Evolutionary conservation across 2,888 invertebrate genomes (phyloP), one percentile per base, ranked within the genome.

Genomic region (Ochropleura plecta): DNA sequence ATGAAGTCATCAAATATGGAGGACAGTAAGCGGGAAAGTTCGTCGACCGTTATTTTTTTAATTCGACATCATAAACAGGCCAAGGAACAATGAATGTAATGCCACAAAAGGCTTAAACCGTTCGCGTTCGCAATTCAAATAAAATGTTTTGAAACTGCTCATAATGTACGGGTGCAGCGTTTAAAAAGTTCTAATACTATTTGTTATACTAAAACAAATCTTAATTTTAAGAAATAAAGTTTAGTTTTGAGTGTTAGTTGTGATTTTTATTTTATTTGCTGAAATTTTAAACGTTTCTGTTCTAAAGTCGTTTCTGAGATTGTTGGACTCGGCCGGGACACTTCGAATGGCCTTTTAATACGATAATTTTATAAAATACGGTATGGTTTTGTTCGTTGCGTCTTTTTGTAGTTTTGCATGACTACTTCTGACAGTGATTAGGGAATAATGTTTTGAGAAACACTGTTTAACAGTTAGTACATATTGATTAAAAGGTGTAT

Each of bases 71-170:
- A 73, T 81, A 84, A 76, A 79, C 76, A 79, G 76, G 70, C 75
- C 77, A 75, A 76, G 76, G 66, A 79, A 83, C 79, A 85, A 81
- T 78, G 84, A 82, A 72, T 82, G 82, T 85, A 77, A 87, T 80
- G 79, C 84, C 84, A 85, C 86, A 86, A 86, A 86, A 87, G 86
- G 70, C 70, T 85, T 53, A 53, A 55, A 78, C 66, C 76, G 67
- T 79, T 73, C 67, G 73, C 70, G 63, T 66, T 57, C 85, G 72
- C 86, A 83, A 76, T 87, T 83, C 70, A 82, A 87, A 86, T 82
- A 84, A 85, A 84, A 83, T 85, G 82, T 84, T 85, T 79, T 73
- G 40, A 81, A 86, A 81, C 73, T 83, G 69, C 20, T 67, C 76
- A 77, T 83, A 70, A 78, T 75, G 68, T 75, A 69, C 72, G 42